Evolutionary conservation across 35 echinoderm and acorn worm genomes (phyloP).

Genomic region (Apostichopus californicus): DNA sequence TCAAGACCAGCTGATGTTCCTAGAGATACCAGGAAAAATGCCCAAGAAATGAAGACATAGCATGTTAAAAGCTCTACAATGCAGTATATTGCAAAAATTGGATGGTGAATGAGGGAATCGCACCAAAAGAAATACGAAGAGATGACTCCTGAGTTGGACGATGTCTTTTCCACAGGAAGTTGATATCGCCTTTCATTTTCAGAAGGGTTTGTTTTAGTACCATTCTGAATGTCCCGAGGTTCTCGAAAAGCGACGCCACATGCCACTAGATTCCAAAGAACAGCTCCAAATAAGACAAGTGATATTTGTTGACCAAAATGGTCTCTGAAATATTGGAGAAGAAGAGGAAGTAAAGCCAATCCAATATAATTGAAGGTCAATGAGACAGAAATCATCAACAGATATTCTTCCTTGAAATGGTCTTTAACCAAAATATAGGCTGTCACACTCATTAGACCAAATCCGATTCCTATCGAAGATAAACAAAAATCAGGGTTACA

Average conservation of each 20-base stretch:
- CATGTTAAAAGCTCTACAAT: neutral
- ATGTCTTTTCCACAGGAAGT: no score
- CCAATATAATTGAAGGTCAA: neutral
- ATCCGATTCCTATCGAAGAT: no score
- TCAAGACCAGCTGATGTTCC: neutral
- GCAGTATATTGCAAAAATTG: no score
- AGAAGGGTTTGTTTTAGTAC: no score
- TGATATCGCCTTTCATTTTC: no score
- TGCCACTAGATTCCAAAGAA: neutral
- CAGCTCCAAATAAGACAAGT: neutral
- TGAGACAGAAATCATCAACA: neutral
- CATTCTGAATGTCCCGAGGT: no score
- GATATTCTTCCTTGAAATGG: neutral
- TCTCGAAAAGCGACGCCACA: neutral
- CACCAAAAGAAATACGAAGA: no score
- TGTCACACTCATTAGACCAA: no score
- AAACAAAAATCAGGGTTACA: no score
- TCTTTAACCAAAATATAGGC: neutral
- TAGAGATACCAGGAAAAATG: conserved; percentile 15
- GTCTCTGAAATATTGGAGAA: neutral
- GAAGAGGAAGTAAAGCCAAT: neutral
- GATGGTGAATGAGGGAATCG: no score
- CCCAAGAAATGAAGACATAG: conserved; percentile 3
- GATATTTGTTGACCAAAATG: neutral
- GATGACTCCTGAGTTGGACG: no score